Conservation (phyloP, 2,888 invertebrate species). For the Cheilosia urbana region DNA sequence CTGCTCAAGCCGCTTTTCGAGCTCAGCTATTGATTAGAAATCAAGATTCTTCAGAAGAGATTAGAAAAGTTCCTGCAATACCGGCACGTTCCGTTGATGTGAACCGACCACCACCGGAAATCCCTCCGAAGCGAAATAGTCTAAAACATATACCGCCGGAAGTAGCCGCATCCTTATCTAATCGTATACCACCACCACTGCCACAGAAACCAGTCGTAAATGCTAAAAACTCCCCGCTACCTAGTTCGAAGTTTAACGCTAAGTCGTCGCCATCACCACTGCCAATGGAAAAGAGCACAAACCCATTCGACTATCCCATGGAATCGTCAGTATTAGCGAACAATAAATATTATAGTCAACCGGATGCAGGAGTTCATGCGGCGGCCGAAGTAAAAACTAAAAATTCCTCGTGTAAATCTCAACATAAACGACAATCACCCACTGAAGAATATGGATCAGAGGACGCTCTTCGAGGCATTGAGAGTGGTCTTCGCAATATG, state of each 20-base stretch:
- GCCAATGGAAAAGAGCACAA: conserved; percentile 81
- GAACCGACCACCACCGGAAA: conserved; percentile 82
- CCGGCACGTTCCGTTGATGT: conserved; percentile 82
- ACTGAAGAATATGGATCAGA: conserved; percentile 84
- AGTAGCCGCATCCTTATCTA: conserved; percentile 41
- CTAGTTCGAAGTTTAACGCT: conserved; percentile 81
- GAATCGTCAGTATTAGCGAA: conserved; percentile 38
- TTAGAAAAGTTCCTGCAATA: conserved; percentile 81
- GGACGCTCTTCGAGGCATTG: conserved; percentile 83
- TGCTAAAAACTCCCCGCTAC: conserved; percentile 82
- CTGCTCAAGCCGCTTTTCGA: conserved; percentile 83
- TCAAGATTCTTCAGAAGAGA: conserved; percentile 75
- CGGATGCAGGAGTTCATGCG: conserved; percentile 16
- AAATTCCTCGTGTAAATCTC: conserved; percentile 46
- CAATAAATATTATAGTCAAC: conserved; percentile 32
- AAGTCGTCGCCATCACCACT: conserved; percentile 78
- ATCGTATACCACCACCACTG: conserved; percentile 81
- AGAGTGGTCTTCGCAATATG: conserved; percentile 84
- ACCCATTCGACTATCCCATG: conserved; percentile 79
- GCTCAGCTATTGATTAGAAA: conserved; percentile 81
- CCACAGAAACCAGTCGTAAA: conserved; percentile 82
- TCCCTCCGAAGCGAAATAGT: conserved; percentile 83
- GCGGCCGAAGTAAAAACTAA: conserved; percentile 55
- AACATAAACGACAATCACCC: conserved; percentile 78
- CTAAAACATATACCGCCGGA: conserved; percentile 81